Base-by-base conservation (phyloP, 2,888 invertebrate genomes). In the Steromphala cineraria region DNA sequence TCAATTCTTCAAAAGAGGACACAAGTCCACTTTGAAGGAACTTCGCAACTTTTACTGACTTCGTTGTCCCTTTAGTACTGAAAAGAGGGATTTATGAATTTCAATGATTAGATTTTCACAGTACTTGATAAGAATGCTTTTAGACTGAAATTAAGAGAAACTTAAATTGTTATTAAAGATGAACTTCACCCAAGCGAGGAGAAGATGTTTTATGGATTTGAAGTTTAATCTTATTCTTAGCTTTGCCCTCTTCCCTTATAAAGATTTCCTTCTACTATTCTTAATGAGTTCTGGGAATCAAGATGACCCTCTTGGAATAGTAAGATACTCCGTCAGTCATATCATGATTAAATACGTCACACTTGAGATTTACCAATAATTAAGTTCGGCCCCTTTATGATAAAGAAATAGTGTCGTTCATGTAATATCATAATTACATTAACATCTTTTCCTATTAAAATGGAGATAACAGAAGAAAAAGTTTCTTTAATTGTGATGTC, bases 51-150 rank as follows among this genome's bases (percentile, higher is more conserved):
- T 71, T 71, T 71, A 40, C 40, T 10, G 31, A 71, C 31, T 31
- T 71, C 36, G 28, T 36, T n/a, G 31, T 40, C 31, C 31, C 71
- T 71, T 71, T 71, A 71, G 36, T 71, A 40, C 71, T 36, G 17
- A 19, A 71, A 36, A 19, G 71, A 36, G 19, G 19, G 36, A 71
- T 71, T 71, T 31, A 36, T 40, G 36, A 71, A 31, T 31, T 71
- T 71, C 40, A 31, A 40, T 71, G n/a, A 71, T 36, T 71, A 71
- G 71, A 71, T 71, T 71, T 19, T 71, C 71, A n/a, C 19, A 40
- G 36, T 36, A 31, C 19, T 71, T 36, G 40, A 36, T 71, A 71
- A 19, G 71, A 71, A 36, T 31, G 71, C 40, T 71, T 71, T 71
- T 71, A 71, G 31, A 36, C 17, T 71, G 36, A 40, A 71, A 36